A percentile compares a stretch with the other conserved stretches of the same genome.
Conservation (phyloP, 2,797 vertebrate genomes). For the Manis pentadactyla region DNA sequence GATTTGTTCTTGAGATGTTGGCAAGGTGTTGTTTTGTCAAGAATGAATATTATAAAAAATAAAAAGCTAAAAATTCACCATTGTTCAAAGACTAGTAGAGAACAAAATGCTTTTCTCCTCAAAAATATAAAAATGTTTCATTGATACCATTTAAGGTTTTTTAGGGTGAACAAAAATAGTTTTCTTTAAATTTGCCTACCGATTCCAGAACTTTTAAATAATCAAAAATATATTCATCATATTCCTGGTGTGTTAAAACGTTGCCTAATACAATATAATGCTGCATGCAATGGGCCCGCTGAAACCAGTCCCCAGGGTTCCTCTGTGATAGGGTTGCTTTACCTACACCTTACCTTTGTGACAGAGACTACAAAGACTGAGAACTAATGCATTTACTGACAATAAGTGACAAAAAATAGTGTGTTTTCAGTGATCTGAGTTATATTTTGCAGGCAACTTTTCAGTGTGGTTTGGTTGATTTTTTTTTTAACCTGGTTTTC, state of each 20-base stretch:
- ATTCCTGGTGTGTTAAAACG: background rate
- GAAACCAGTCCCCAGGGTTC: background rate
- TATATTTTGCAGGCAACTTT: background rate
- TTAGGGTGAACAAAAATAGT: constrained; percentile 21
- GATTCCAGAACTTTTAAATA: constrained; percentile 62
- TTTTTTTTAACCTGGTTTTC: background rate
- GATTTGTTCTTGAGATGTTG: constrained; percentile 71
- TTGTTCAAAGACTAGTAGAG: constrained; percentile 51
- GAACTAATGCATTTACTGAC: background rate
- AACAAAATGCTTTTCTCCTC: constrained; percentile 55
- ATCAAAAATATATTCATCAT: constrained; percentile 1
- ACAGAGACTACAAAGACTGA: background rate
- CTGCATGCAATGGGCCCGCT: background rate
- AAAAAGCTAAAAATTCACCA: constrained; percentile 64
- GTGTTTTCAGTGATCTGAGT: background rate
- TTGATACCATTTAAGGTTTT: background rate
- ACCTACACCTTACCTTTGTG: background rate
- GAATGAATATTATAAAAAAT: constrained; percentile 54
- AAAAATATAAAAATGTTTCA: constrained; percentile 49
- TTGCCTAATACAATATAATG: background rate
- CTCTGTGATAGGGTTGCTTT: background rate
- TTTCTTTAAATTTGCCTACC: constrained; percentile 1
- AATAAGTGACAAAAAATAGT: background rate
- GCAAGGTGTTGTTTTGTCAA: constrained; percentile 65
- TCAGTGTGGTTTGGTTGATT: background rate